Conservation (phyloP, 2,888 invertebrate species). For the Theodoxus fluviatilis region DNA sequence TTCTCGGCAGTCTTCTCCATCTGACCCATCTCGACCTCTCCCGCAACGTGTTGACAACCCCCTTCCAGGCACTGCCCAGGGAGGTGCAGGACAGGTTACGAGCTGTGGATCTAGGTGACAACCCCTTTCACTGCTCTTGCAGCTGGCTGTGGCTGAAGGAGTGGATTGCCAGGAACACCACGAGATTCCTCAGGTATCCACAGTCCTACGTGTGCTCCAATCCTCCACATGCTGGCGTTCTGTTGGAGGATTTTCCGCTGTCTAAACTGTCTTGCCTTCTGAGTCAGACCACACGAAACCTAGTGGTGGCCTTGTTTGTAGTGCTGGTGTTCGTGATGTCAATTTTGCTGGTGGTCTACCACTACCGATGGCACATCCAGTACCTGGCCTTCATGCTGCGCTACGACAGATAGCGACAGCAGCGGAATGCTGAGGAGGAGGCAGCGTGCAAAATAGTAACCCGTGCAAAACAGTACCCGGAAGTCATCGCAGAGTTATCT, state of each 20-base stretch:
- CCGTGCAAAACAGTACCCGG: too few species aligned
- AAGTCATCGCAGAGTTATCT: too few species aligned
- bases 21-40: too few species aligned
- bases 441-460: too few species aligned
- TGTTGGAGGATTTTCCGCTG: slow-evolving; percentile 14
- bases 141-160: slow-evolving; percentile 52
- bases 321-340: slow-evolving; percentile 31
- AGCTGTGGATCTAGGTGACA: slow-evolving; percentile 70
- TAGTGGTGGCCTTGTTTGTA: slow-evolving; percentile 6
- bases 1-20: too few species aligned
- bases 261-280: slow-evolving; percentile 5
- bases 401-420: slow-evolving; percentile 16
- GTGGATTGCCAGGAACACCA: slow-evolving; percentile 27
- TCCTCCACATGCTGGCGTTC: not conserved
- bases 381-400: slow-evolving; percentile 67
- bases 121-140: slow-evolving; percentile 73
- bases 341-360: slow-evolving; percentile 56
- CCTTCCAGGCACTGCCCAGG: too few species aligned
- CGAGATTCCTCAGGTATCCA: not conserved
- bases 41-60: too few species aligned
- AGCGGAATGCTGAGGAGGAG: slow-evolving; percentile 4
- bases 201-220: slow-evolving; percentile 15
- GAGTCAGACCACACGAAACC: not conserved
- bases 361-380: slow-evolving; percentile 70
- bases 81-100: slow-evolving; percentile 19